Evolutionary conservation across 2,797 vertebrate species (phyloP).

Genomic region (Eidolon dupreanum): DNA sequence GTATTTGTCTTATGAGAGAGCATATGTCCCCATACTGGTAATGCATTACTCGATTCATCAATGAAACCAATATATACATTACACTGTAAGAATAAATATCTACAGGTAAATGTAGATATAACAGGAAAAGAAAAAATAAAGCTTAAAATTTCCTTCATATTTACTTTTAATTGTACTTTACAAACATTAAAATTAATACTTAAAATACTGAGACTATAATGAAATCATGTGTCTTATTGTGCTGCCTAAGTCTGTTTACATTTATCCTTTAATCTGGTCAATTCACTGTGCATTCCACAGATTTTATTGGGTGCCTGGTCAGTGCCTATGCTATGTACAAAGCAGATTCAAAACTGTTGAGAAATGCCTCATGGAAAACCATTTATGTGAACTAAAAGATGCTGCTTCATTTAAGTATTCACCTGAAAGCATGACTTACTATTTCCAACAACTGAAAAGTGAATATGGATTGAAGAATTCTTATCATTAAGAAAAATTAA

Average conservation of each 20-base stretch:
- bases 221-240: not conserved
- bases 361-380: not conserved
- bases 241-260: not conserved
- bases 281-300: not conserved
- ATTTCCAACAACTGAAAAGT: not conserved
- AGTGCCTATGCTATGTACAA: not conserved
- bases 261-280: not conserved
- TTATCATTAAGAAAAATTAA: not conserved
- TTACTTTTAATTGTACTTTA: not conserved
- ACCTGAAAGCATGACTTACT: not conserved
- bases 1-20: not conserved
- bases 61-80: not conserved
- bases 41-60: constrained; percentile 33
- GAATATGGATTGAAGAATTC: not conserved
- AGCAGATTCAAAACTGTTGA: not conserved
- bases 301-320: not conserved
- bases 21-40: not conserved
- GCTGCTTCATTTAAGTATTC: not conserved
- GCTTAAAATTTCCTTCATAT: not conserved
- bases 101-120: not conserved
- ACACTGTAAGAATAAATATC: not conserved
- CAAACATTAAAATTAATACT: not conserved
- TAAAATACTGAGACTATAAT: not conserved
- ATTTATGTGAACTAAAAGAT: not conserved
- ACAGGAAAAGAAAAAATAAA: not conserved